Percentiles rank a stretch among this genome's conserved stretches.
Evolutionary conservation across 2,888 invertebrate genomes (phyloP).

Genomic region (Cataglyphis altisquamis): DNA sequence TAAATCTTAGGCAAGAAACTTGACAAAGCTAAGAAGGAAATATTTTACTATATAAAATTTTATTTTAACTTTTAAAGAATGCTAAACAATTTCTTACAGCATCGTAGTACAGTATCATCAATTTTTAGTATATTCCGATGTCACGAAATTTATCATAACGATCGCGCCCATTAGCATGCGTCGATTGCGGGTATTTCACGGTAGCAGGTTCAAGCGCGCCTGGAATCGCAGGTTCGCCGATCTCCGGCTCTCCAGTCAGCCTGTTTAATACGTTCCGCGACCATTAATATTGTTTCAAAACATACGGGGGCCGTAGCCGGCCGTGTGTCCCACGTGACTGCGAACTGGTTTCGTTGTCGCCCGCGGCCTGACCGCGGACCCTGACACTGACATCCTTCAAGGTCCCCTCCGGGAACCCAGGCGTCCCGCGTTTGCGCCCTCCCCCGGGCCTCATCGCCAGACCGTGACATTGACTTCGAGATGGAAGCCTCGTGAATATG

Average conservation of each 20-base stretch:
- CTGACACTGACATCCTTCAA: conserved; percentile 84
- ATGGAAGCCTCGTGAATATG: conserved; percentile 81
- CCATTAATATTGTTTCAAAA: conserved; percentile 81
- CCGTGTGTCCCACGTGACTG: conserved; percentile 70
- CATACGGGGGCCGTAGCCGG: conserved; percentile 46
- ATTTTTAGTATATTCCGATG: neutral
- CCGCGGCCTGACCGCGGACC: conserved; percentile 74
- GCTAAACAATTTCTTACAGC: neutral
- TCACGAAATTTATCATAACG: neutral
- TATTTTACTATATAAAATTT: neutral
- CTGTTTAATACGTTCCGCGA: conserved; percentile 58
- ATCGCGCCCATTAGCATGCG: neutral
- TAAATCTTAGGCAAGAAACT: neutral
- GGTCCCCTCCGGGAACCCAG: conserved; percentile 73
- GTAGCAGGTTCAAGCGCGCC: neutral
- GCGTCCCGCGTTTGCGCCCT: conserved; percentile 67
- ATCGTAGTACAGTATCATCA: neutral
- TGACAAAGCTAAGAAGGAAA: neutral
- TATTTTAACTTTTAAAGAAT: neutral
- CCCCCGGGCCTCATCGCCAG: conserved; percentile 64
- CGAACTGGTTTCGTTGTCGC: conserved; percentile 81
- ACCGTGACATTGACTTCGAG: conserved; percentile 82
- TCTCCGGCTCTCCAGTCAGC: conserved; percentile 49
- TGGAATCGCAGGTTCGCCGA: conserved; percentile 43
- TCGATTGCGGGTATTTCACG: neutral